Evolutionary conservation across 2,797 vertebrate species (phyloP).

Genomic region (Centropyge bicolor): DNA sequence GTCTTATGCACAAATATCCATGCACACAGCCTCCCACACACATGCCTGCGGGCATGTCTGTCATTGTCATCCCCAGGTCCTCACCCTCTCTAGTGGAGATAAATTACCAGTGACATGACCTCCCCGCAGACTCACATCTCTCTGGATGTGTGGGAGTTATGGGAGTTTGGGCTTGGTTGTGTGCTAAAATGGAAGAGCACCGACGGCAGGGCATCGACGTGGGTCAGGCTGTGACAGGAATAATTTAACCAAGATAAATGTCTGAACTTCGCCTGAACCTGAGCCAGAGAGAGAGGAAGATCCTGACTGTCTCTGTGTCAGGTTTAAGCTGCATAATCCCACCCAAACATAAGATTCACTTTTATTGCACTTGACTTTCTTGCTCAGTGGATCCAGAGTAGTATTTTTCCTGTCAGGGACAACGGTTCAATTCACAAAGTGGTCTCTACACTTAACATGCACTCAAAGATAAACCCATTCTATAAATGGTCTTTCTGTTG

Average conservation of each 20-base stretch:
- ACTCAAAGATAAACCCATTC: background rate
- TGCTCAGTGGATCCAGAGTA: background rate
- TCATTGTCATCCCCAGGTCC: constrained; percentile 52
- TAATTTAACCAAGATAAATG: constrained; percentile 46
- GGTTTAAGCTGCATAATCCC: background rate
- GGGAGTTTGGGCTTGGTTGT: constrained; percentile 24
- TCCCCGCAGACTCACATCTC: constrained; percentile 56
- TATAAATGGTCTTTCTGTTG: background rate
- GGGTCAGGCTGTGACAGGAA: constrained; percentile 45
- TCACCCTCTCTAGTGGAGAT: constrained; percentile 54
- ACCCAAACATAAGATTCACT: background rate
- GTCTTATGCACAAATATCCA: constrained; percentile 19
- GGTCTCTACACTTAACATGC: background rate
- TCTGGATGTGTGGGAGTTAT: constrained; percentile 44
- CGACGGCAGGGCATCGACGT: constrained; percentile 21
- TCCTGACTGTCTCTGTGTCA: background rate
- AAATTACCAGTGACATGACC: constrained; percentile 69
- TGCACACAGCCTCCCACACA: constrained; percentile 21
- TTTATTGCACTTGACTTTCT: constrained; percentile 9
- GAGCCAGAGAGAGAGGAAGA: constrained; percentile 7
- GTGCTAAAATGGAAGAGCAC: constrained; percentile 27
- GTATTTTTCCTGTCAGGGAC: background rate
- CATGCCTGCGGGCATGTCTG: constrained; percentile 46
- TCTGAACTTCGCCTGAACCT: constrained; percentile 65
- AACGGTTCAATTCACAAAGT: background rate